Evolutionary conservation across 1,140 invertebrate genomes (phyloP), one percentile per base, ranked within the genome.

Genomic region (Eriosoma lanigerum): DNA sequence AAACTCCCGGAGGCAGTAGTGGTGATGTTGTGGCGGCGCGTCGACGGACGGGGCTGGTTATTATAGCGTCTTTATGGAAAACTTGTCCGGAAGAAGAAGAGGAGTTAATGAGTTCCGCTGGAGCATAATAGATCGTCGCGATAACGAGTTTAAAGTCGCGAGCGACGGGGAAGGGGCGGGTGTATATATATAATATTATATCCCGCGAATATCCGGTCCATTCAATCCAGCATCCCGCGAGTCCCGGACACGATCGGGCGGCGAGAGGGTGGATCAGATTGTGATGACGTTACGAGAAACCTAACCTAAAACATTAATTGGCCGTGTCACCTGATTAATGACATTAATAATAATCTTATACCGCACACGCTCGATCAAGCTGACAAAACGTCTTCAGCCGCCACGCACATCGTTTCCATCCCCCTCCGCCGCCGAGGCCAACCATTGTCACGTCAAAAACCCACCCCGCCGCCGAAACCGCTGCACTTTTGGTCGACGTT

Each of bases 261-360:
- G 29, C 8, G 10, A 50, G 21, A 5, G 52, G 72, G 75, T 26
- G 58, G 75, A 78, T 62, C 75, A n/a, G 75, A 76, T 76, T 76
- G 73, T 76, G 73, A 76, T 76, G 73, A 76, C 75, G 75, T 78
- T 62, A 78, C 75, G 75, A 48, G 75, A 78, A 78, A 78, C 75
- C 75, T 78, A 78, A 78, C 75, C 75, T 78, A 78, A 78, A 78
- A 78, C 75, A 78, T 78, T 78, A 78, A 78, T 78, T 78, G 75
- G 75, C 75, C 75, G 75, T 78, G 75, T 78, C 75, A 78, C 75
- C 75, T 78, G 75, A 78, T 78, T 78, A 78, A 78, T 78, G 75
- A 78, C 75, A 62, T 78, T 78, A 78, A 78, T 62, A 62, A 78
- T 78, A 78, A 78, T 78, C 75, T 60, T n/a, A 48, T 62, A 78